Evolutionary conservation across 2,113 vertebrate species (phyloP).

Genomic region (Toxotes jaculatrix): DNA sequence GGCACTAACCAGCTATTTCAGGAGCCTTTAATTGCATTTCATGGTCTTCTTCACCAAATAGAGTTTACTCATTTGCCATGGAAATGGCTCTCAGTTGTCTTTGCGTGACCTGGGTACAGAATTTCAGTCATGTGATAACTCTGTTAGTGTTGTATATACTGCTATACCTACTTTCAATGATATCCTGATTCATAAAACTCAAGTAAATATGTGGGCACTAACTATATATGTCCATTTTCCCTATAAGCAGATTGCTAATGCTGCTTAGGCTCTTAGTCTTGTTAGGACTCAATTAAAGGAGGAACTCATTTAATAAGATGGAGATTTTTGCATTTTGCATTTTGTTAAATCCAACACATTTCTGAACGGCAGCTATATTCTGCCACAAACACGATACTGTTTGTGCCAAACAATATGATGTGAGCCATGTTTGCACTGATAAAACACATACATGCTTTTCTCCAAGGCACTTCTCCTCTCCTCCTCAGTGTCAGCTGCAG

Average conservation of each 20-base stretch:
- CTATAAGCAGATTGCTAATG: neutral
- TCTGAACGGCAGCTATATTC: neutral
- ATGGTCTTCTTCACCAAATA: neutral
- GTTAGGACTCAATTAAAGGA: neutral
- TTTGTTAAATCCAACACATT: neutral
- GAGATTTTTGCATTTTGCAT: neutral
- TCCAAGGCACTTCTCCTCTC: conserved; percentile 89
- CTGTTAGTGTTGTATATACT: neutral
- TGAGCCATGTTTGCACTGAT: neutral
- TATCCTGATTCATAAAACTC: neutral
- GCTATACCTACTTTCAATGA: neutral
- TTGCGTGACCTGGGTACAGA: neutral
- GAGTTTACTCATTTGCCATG: neutral
- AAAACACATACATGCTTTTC: conserved; percentile 91
- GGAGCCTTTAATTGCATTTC: neutral
- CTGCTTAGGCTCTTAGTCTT: neutral
- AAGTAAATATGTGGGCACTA: neutral
- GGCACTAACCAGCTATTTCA: too few species aligned
- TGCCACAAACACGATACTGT: neutral
- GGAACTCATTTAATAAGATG: neutral
- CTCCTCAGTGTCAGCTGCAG: conserved; percentile 86
- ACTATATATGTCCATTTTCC: neutral
- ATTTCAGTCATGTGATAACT: neutral
- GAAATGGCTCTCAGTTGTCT: neutral
- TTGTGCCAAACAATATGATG: neutral